phyloP scores from a whole-genome alignment of 2,113 vertebrate species.

The Podiceps cristatus region DNA sequence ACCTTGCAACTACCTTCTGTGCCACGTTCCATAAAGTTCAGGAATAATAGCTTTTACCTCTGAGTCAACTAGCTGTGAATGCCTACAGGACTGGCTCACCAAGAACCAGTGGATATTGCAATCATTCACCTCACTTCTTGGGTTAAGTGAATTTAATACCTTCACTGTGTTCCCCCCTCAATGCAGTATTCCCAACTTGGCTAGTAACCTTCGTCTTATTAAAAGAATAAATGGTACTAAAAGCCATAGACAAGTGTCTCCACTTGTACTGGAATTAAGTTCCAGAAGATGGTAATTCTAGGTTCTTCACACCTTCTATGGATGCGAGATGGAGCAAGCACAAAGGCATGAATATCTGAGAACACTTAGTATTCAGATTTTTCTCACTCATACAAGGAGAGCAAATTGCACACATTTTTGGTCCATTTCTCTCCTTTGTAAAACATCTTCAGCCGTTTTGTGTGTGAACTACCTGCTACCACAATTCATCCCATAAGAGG shows the following conservation, averaged over 20 bases:
- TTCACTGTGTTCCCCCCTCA: background rate
- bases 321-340: background rate
- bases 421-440: background rate
- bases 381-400: background rate
- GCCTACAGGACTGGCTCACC: background rate
- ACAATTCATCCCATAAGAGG: background rate
- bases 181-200: background rate
- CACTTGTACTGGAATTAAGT: background rate
- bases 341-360: background rate
- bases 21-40: background rate
- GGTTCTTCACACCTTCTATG: background rate
- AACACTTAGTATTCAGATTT: background rate
- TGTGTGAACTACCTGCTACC: background rate
- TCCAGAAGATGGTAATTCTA: background rate
- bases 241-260: background rate
- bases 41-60: slow-evolving; percentile 1
- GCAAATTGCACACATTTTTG: background rate
- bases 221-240: background rate
- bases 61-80: background rate
- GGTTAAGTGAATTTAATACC: background rate
- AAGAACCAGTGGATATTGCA: background rate
- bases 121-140: background rate
- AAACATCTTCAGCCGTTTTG: background rate
- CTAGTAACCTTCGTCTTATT: background rate
- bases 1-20: background rate